phyloP scores from a whole-genome alignment of 2,888 invertebrate species.

The Hypercompe scribonia region DNA sequence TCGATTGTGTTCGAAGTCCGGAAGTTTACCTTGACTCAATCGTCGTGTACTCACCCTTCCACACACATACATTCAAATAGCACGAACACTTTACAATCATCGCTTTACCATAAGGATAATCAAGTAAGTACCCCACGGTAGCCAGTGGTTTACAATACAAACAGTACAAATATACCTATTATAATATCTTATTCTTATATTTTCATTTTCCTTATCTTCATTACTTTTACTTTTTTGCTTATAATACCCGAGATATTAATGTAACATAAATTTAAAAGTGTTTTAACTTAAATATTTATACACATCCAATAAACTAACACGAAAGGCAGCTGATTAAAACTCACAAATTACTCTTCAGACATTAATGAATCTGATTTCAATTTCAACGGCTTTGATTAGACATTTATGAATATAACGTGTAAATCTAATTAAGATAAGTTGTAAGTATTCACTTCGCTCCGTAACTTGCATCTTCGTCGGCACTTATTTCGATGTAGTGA shows the following conservation, averaged over 20 bases:
- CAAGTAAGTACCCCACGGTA: too few species aligned
- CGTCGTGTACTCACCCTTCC: too few species aligned
- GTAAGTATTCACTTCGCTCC: not conserved
- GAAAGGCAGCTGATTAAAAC: not conserved
- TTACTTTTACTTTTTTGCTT: not conserved
- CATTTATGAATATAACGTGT: not conserved
- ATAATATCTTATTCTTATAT: not conserved
- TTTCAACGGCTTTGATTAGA: not conserved
- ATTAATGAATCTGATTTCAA: not conserved
- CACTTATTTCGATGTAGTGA: not conserved
- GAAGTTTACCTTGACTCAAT: too few species aligned
- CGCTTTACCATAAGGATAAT: too few species aligned
- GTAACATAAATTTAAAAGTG: not conserved
- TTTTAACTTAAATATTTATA: not conserved
- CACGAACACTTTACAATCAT: too few species aligned
- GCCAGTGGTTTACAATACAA: too few species aligned
- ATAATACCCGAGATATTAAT: not conserved
- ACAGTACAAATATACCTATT: not conserved
- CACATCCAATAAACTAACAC: not conserved
- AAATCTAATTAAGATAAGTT: not conserved
- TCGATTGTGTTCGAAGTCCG: too few species aligned
- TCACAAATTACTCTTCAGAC: not conserved
- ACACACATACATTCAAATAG: too few species aligned
- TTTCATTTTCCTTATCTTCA: not conserved
- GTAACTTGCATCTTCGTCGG: not conserved